Evolutionary conservation across 1,140 invertebrate genomes (phyloP).

Genomic region (Orussus abietinus): DNA sequence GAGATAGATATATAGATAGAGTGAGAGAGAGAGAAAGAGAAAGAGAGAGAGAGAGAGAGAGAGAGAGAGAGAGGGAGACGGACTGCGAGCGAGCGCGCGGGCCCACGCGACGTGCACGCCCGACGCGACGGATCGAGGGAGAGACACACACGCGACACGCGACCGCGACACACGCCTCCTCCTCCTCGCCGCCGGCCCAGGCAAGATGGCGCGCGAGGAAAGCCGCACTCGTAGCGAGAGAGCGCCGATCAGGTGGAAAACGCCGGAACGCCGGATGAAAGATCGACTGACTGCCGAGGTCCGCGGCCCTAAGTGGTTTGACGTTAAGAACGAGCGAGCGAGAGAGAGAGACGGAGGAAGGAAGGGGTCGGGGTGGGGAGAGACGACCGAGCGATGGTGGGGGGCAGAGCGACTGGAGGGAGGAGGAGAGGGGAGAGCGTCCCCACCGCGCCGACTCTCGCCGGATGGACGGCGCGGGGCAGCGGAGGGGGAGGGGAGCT

Average conservation of each 20-base stretch:
- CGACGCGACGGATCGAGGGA: constrained; percentile 4
- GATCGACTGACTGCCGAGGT: constrained; percentile 44
- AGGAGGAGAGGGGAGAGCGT: constrained; percentile 13
- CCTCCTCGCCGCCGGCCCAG: not conserved
- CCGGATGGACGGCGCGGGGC: constrained; percentile 19
- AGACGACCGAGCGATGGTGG: constrained; percentile 11
- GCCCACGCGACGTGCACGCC: not conserved
- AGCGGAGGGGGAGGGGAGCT: constrained; percentile 3
- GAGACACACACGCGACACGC: constrained; percentile 9
- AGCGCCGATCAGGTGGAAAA: constrained; percentile 21
- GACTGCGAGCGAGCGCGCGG: not conserved
- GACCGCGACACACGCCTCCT: not conserved
- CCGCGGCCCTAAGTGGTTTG: constrained; percentile 45
- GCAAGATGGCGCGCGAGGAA: constrained; percentile 14
- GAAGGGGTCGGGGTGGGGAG: constrained; percentile 12
- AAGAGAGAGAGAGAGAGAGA: constrained; percentile 5
- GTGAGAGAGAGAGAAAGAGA: not conserved
- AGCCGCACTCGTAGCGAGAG: too few species aligned
- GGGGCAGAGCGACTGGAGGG: constrained; percentile 16
- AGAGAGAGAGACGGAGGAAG: constrained; percentile 13
- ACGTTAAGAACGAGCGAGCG: constrained; percentile 39
- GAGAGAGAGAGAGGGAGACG: constrained; percentile 4
- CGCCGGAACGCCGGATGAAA: constrained; percentile 26
- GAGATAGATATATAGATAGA: too few species aligned
- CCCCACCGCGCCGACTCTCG: constrained; percentile 11